A percentile compares a stretch with the other conserved stretches of the same genome.
phyloP scores from a whole-genome alignment of 2,113 vertebrate species.

The Phoxinus phoxinus region DNA sequence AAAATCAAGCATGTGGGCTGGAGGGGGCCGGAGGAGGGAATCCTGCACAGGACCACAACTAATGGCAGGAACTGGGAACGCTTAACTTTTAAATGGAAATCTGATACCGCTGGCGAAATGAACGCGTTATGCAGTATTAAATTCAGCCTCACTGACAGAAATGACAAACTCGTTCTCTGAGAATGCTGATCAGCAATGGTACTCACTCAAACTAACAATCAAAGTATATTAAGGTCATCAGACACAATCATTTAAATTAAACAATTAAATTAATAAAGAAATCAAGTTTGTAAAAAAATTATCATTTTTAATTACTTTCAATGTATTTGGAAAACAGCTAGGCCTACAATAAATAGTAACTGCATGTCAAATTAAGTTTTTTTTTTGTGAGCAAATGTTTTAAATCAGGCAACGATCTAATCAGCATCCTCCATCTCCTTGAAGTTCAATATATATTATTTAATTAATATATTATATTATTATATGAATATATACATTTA shows the following conservation, averaged over 20 bases:
- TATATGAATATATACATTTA: no score
- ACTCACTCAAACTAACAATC: neutral
- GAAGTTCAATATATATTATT: neutral
- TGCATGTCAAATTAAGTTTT: neutral
- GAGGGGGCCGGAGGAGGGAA: conserved; percentile 65
- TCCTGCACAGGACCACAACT: conserved; percentile 71
- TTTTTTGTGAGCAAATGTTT: neutral
- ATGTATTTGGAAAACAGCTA: neutral
- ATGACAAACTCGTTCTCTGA: neutral
- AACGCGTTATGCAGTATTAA: neutral
- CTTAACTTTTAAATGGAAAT: conserved; percentile 39
- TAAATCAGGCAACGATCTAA: neutral
- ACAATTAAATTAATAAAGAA: no score
- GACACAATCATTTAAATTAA: neutral
- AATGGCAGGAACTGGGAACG: conserved; percentile 38
- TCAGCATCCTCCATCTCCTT: neutral
- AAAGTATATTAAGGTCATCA: neutral
- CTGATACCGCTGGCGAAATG: conserved; percentile 16
- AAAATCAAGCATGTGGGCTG: conserved; percentile 81
- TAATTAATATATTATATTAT: no score
- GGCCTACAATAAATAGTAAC: neutral
- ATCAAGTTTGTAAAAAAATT: no score
- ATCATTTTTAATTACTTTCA: neutral
- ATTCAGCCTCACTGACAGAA: neutral
- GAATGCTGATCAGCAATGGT: neutral